These are phyloP conservation scores for Mugil cephalus DNA, from an alignment of 2,113 vertebrate species.

Conservation along the genomic window DNA sequence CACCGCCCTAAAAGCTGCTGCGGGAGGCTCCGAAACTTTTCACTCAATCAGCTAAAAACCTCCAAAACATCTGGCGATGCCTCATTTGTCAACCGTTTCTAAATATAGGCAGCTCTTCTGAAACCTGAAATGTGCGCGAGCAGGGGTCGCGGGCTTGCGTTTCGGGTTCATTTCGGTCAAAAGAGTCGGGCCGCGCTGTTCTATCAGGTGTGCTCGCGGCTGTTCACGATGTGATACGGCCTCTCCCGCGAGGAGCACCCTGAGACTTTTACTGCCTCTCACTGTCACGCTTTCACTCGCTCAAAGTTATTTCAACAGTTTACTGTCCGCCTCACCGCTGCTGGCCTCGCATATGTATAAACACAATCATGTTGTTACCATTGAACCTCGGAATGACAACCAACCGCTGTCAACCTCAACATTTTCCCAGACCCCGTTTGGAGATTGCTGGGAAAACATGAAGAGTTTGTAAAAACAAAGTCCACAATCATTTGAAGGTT, in stretches of 20 bases:
- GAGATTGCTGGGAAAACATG: constrained; percentile 70
- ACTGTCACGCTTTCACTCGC: constrained; percentile 52
- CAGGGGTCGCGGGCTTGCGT: constrained; percentile 2
- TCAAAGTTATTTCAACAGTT: constrained; percentile 60
- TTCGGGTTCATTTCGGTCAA: neutral
- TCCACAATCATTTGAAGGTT: constrained; percentile 68
- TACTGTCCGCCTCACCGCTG: constrained; percentile 39
- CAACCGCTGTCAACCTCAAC: constrained; percentile 57
- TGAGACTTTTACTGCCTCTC: constrained; percentile 11
- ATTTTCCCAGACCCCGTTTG: constrained; percentile 53
- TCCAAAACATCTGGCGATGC: too few relatives aligned
- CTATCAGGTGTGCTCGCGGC: constrained; percentile 31
- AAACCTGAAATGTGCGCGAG: too few relatives aligned
- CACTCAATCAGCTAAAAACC: neutral
- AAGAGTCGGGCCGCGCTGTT: neutral
- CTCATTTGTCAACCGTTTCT: too few relatives aligned
- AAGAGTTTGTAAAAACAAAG: constrained; percentile 66
- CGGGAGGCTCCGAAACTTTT: too few relatives aligned
- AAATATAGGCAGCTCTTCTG: too few relatives aligned
- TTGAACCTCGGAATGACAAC: constrained; percentile 54
- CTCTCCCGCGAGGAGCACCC: neutral
- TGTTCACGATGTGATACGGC: constrained; percentile 14
- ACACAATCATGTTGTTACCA: constrained; percentile 50
- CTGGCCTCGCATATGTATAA: constrained; percentile 47
- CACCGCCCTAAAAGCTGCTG: too few relatives aligned